Base-by-base conservation (phyloP, 35 echinoderm and acorn worm species). In the Apostichopus japonicus region DNA sequence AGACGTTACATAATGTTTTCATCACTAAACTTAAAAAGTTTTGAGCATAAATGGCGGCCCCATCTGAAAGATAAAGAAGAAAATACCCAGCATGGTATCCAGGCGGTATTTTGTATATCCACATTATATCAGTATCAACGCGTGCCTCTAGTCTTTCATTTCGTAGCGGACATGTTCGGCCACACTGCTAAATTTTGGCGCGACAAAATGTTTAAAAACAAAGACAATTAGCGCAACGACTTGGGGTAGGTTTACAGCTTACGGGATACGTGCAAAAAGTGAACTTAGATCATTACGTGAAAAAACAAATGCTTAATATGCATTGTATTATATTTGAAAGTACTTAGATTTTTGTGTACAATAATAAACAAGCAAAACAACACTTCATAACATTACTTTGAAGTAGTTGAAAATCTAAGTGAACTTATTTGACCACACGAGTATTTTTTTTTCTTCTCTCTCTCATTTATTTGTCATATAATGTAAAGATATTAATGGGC, bases 261-360 rank as follows among this genome's bases (percentile, higher is more conserved):
- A 72, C 86, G 86, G 86, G 86, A 89, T 52, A 89, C 61, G 86
- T 89, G 86, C 86, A 89, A 89, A n/a, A 67, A 89, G 67, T 89
- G 86, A 89, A 89, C 53, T 89, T 89, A 89, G 55, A 63, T 75
- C 71, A 75, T 19, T 22, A 75, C 17, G 71, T 75, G 22, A 75
- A 75, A 75, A 44, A 44, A 44, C 33, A 44, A 44, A 44, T 23
- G 71, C 15, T 53, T 59, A 25, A 72, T 72, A 89, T 89, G 67
- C 86, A 89, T 89, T 89, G 86, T 89, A 89, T 73, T 27, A 72
- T 89, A 89, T 27, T 73, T 17, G 44, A 53, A 89, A 52, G 44
- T 65, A 89, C 86, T 89, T 89, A 89, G 86, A 89, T 73, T 73
- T 80, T 89, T 73, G 86, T 89, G 86, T 89, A 72, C 33, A 71